Evolutionary conservation across 2,797 vertebrate species (phyloP), one percentile per base, ranked within the genome.

Genomic region (Mastacembelus armatus): DNA sequence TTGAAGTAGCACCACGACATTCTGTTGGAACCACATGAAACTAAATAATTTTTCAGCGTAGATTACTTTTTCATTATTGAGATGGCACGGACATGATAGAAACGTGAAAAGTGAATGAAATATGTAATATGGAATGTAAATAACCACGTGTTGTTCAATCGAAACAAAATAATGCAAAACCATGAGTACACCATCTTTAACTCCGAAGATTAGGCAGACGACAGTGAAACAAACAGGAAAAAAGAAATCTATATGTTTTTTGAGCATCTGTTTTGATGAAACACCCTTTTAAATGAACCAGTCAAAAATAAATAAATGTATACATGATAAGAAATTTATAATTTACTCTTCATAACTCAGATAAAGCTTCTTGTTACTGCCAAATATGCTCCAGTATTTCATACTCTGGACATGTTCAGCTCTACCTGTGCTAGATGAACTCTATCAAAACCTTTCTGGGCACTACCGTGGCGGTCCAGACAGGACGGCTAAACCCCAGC

Each of bases 251-350:
- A 69, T 54, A 83, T n/a, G 81, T 78, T 86, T 51, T 88, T 84
- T 88, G 87, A 92, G 91, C 85, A 68, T 91, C 66, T 85, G 84
- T 81, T 91, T 91, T 54, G 88, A 79, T 65, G 90, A 84, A 91
- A 86, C 92, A 89, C 88, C 65, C 74, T 69, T 88, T n/a, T n/a
- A n/a, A 92, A 91, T 92, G 92, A 93, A 92, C 91, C 84, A 92
- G 85, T 95, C 92, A 95, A 95, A 95, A 92, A 97, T 95, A 97
- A 96, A 97, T 96, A 97, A 93, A 96, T 94, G 94, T 92, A 94
- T 95, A 95, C 92, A 94, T 94, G 90, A 93, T 93, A 95, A 92
- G 93, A 94, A 95, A 94, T 95, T 83, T 92, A 94, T 93, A 94
- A 93, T 94, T 94, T 95, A 93, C 88, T 93, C 84, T 92, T 85